Evolutionary conservation across 2,113 vertebrate species (phyloP).

Genomic region (Istiophorus platypterus): DNA sequence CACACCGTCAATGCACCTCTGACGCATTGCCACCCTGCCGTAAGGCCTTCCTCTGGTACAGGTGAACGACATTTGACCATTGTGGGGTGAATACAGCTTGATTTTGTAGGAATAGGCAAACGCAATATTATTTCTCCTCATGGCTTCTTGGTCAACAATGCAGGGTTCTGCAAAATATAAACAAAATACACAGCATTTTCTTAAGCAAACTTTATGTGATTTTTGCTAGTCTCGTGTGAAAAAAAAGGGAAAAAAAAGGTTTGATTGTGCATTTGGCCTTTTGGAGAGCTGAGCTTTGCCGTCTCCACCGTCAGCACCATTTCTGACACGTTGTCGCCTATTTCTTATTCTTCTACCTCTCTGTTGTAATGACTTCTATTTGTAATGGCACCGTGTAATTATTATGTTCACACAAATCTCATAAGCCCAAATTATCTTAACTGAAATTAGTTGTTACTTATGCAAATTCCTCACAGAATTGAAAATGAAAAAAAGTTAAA

Average conservation of each 20-base stretch:
- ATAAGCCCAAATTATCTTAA: too few relatives aligned
- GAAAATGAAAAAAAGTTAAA: neutral
- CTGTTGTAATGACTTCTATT: too few relatives aligned
- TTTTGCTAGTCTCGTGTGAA: too few relatives aligned
- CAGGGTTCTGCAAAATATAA: conserved; percentile 60
- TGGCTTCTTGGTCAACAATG: neutral
- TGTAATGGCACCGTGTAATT: too few relatives aligned
- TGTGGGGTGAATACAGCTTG: neutral
- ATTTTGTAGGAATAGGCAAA: neutral
- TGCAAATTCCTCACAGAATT: neutral
- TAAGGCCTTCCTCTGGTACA: conserved; percentile 3
- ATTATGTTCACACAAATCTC: too few relatives aligned
- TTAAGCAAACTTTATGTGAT: neutral
- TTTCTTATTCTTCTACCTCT: too few relatives aligned
- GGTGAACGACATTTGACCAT: conserved; percentile 3
- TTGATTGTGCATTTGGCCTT: too few relatives aligned
- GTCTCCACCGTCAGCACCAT: too few relatives aligned
- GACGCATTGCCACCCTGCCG: neutral
- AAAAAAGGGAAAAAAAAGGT: too few relatives aligned
- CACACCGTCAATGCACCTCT: conserved; percentile 47
- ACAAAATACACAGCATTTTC: neutral
- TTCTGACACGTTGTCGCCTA: too few relatives aligned
- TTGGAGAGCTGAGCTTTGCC: too few relatives aligned
- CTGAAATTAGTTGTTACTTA: too few relatives aligned
- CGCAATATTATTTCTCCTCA: neutral